Base-by-base conservation (phyloP, 2,888 invertebrate species). In the Diploptera punctata region DNA sequence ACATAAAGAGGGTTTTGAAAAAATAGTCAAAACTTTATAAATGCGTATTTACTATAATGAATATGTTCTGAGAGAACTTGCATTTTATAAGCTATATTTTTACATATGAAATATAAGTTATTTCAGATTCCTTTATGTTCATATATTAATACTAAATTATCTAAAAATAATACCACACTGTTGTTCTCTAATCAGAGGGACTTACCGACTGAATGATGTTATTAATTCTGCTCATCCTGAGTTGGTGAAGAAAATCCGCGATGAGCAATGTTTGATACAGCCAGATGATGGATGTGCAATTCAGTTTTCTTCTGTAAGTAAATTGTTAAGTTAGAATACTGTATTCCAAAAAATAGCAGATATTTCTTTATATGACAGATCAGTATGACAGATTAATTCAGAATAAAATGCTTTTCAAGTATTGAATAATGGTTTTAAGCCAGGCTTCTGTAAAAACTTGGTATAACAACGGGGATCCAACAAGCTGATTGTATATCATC, bases 221-320 rank as follows among this genome's bases (percentile, higher is more conserved):
- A 76, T 84, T 71, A 74, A 86, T 18, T 81, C 83, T 43, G 85
- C 82, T 18, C 82, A 81, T 7, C 79, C 77, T 13, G 79, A 82
- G n/a, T 80, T 81, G 26, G 75, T 79, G 18, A 73, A 78, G 47
- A 76, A 78, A 21, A 77, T 87, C 38, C 76, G 79, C n/a, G 80
- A 84, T 44, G 78, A 86, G 68, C 89, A 91, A 79, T 77, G 81
- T 0, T 77, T 80, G 0, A 85, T 94, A 13, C 85, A 88, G 67
- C 89, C 92, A 44, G 91, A 92, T 80, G 87, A 88, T 57, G 86
- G 90, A 0, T 89, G 88, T 77, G 93, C 92, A 80, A 91, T 97
- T 76, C 90, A 94, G 80, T 95, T 94, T 79, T 94, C 95, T 0
- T 95, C 95, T 1, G 87, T 87, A 80, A 26, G 67, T 19, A 26